Evolutionary conservation across 2,888 invertebrate genomes (phyloP), one percentile per base, ranked within the genome.

Genomic region (Cryptops parisi): DNA sequence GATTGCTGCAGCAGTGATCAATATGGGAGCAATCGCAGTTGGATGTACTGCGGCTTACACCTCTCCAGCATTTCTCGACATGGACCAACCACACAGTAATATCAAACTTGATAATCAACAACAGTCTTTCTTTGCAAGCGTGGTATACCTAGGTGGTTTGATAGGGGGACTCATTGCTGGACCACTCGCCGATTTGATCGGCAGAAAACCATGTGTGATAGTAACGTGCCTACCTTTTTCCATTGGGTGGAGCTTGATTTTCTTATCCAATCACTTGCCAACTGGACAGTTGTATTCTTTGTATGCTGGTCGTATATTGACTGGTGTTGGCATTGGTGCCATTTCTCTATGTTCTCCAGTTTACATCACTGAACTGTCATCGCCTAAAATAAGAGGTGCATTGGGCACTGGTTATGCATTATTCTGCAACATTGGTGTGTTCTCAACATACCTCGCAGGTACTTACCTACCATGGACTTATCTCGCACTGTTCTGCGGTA

Each of bases 311-410:
- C 77, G 94, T 61, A 76, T 80, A 3, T 68, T 94, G 41, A 81
- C 84, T 55, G 96, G 96, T 22, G 78, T 88, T 62, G 86, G 89
- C 66, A 85, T 88, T 17, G 89, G 91, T 40, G 74, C 93, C 53
- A 82, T 84, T 2, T 88, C 89, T 1, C 76, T 94, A 2, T 81
- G 85, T 19, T 76, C 87, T 60, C 93, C 94, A 0, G 88, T 94
- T 1, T 96, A 94, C 67, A 77, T 96, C 51, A 90, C 90, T 33
- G 96, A 96, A 72, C 86, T 89, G 0, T 77, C 93, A 27, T 89
- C 93, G 65, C 84, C 90, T 1, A 87, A 91, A 74, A 83, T 90
- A 12, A 76, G 96, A 56, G 96, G 96, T 5, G 81, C 85, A 15
- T 74, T 96, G 26, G 94, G 94, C 2, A 84, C 86, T 48, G 87